Conservation (phyloP, 2,113 vertebrate genomes). For the Calyptomena viridis region DNA sequence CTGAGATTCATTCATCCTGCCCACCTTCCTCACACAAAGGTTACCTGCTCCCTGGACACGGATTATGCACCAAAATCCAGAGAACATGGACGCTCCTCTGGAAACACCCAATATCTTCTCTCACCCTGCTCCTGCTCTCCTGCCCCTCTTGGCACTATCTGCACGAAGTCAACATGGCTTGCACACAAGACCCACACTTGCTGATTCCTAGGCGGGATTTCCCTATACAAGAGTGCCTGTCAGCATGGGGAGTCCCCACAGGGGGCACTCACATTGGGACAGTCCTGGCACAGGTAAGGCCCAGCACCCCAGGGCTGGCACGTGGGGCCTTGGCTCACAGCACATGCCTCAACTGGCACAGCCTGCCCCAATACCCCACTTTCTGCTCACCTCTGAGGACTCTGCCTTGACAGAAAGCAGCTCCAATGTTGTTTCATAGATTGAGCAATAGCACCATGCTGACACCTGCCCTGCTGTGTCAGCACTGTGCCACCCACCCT, state of each 20-base stretch:
- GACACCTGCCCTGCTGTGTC: constrained; percentile 4
- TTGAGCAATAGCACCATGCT: neutral
- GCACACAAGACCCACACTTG: neutral
- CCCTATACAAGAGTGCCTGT: rapidly evolving
- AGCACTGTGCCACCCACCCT: neutral
- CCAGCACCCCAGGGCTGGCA: neutral
- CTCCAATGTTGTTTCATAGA: neutral
- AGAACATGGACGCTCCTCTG: rapidly evolving
- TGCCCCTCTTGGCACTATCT: neutral
- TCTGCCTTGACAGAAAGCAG: neutral
- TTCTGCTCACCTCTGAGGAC: neutral
- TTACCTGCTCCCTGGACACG: rapidly evolving
- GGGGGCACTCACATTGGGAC: rapidly evolving
- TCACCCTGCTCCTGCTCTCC: neutral
- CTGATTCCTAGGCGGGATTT: neutral
- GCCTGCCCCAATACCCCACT: rapidly evolving
- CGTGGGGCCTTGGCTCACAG: rapidly evolving
- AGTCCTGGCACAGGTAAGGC: neutral
- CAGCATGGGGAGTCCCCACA: neutral
- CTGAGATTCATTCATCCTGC: neutral
- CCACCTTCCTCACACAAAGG: neutral
- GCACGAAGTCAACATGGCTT: neutral
- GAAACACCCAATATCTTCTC: rapidly evolving
- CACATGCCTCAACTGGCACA: neutral
- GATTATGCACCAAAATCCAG: neutral